phyloP scores from a whole-genome alignment of 2,113 vertebrate species.

The Oryzias melastigma region DNA sequence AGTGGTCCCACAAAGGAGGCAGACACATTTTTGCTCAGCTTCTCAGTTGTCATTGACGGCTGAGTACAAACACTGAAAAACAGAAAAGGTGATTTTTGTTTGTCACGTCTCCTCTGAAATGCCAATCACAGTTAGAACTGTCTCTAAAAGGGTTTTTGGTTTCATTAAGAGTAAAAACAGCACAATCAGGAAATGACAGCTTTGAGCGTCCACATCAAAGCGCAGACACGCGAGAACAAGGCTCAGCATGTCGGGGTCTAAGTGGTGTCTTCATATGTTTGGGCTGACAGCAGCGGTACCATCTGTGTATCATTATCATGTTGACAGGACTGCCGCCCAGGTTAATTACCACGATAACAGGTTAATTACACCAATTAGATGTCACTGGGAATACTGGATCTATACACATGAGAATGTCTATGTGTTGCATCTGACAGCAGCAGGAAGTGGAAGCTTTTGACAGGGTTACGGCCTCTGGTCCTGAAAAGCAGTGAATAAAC shows the following conservation, averaged over 20 bases:
- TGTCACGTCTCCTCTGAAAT: constrained; percentile 20
- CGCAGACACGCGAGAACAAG: constrained; percentile 31
- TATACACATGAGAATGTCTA: constrained; percentile 41
- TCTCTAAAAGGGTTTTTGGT: constrained; percentile 17
- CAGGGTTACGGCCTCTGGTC: constrained; percentile 45
- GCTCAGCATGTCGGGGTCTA: background rate
- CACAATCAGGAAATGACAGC: background rate
- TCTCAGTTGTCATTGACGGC: background rate
- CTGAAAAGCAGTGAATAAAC: constrained; percentile 29
- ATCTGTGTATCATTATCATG: constrained; percentile 73
- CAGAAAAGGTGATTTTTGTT: background rate
- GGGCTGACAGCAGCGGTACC: constrained; percentile 53
- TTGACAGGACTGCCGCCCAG: constrained; percentile 63
- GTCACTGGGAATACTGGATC: constrained; percentile 55
- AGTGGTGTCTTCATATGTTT: constrained; percentile 35
- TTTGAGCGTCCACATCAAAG: constrained; percentile 29
- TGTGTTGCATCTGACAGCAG: constrained; percentile 61
- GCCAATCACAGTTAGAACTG: constrained; percentile 7
- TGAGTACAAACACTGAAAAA: no score
- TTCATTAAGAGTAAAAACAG: background rate
- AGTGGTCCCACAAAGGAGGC: background rate
- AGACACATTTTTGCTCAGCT: background rate
- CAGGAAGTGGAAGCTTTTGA: constrained; percentile 64
- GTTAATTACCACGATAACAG: constrained; percentile 69
- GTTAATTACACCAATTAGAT: constrained; percentile 73